phyloP scores from a whole-genome alignment of 2,113 vertebrate species.

The Dinomys branickii region DNA sequence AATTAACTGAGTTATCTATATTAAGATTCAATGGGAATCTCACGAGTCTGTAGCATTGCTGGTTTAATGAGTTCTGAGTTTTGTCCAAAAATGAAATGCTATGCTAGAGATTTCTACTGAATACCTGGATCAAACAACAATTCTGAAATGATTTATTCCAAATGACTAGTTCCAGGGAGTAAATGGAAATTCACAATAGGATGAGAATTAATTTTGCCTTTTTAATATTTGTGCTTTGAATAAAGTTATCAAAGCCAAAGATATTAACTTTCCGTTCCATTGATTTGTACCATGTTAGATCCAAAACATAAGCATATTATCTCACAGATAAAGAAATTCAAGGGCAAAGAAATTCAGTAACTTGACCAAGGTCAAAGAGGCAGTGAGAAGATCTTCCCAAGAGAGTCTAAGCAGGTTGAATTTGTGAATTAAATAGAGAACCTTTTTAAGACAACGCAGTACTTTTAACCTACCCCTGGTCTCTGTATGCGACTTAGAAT shows the following conservation, averaged over 20 bases:
- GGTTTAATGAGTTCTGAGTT: constrained; percentile 59
- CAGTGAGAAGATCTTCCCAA: not conserved
- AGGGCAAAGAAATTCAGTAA: not conserved
- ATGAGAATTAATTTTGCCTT: constrained; percentile 61
- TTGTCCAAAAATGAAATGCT: constrained; percentile 61
- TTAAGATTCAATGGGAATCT: not conserved
- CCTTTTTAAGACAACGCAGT: not conserved
- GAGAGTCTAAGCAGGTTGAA: not conserved
- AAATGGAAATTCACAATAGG: constrained; percentile 59
- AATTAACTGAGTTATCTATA: constrained; percentile 36
- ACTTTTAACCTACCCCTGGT: not conserved
- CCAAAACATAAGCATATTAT: constrained; percentile 20
- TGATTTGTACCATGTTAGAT: not conserved
- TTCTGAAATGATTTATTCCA: constrained; percentile 61
- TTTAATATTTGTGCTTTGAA: constrained; percentile 70
- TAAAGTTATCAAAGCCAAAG: constrained; percentile 53
- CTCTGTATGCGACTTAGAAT: not conserved
- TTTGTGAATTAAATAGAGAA: constrained; percentile 30
- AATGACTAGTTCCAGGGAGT: constrained; percentile 54
- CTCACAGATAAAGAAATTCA: not conserved
- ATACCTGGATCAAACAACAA: constrained; percentile 49
- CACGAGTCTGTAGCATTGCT: not conserved
- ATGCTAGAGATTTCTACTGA: constrained; percentile 45
- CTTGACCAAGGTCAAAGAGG: not conserved
- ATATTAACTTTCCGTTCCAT: constrained; percentile 63